Evolutionary conservation across 2,797 vertebrate species (phyloP), one percentile per base, ranked within the genome.

Genomic region (Tympanoctomys barrerae): DNA sequence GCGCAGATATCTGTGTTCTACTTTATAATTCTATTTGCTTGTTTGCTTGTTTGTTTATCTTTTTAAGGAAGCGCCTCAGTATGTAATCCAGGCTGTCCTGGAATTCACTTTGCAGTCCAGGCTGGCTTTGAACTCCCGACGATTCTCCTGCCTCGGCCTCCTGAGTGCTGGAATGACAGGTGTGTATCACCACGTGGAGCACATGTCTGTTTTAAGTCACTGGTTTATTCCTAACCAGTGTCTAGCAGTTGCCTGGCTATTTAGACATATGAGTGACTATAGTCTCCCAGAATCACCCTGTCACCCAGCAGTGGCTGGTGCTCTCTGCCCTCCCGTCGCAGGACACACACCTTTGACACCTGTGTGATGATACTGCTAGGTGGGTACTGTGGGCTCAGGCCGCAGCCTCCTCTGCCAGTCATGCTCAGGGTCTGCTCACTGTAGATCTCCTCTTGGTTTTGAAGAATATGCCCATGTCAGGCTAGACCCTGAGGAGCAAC

Each of bases 1-100:
- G 80, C 71, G 70, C 33, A 84, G 78, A 59, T 68, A 26, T n/a
- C 28, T 66, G 77, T 84, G 57, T 90, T 93, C 87, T 70, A 79
- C 33, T 68, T 68, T 68, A 9, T 31, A 28, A 54, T 54, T 54
- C 52, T 54, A 54, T 54, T 68, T 71, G 19, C 21, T 70, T 13
- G 22, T 39, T 36, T 7, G 36, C 21, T 68, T 71, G 19, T 36
- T 70, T 13, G 22, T 39, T 36, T 7, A 71, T 39, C 31, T 68
- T 68, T 71, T 16, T 71, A n/a, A 71, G 70, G 39, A n/a, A 39
- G 19, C 12, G 64, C 22, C 70, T 71, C n/a, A 71, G 8, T 71
- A 18, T 71, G 68, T 71, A 71, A 36, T 22, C 36, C 70, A 71
- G 70, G n/a, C n/a, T 71, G n/a, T 8, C 36, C 70, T 22, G 19